phyloP scores from a whole-genome alignment of 2,888 invertebrate genomes.

The Eutolmus rufibarbis region DNA sequence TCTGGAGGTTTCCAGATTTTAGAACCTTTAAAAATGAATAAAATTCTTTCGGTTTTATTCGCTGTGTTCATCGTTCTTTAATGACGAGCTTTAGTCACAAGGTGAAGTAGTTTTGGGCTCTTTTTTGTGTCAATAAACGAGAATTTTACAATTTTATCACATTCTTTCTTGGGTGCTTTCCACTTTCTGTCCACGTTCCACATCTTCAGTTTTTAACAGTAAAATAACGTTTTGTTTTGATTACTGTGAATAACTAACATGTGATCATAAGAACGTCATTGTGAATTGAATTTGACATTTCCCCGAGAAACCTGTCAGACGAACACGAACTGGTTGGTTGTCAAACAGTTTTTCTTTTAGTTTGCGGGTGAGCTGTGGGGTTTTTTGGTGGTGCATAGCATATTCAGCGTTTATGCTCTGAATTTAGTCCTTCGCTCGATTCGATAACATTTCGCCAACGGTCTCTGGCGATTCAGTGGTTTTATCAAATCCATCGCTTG shows the following conservation, averaged over 20 bases:
- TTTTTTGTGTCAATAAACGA: too few species aligned
- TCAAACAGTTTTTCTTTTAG: conserved; percentile 33
- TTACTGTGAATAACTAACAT: not conserved
- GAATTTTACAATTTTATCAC: not conserved
- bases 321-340: not conserved
- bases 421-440: not conserved
- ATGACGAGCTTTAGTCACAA: too few species aligned
- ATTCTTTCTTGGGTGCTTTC: not conserved
- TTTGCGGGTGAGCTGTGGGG: conserved; percentile 27
- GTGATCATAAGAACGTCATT: not conserved
- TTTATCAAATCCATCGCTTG: not conserved
- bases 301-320: not conserved
- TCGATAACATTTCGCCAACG: not conserved
- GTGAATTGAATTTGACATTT: not conserved
- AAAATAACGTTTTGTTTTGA: not conserved
- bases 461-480: not conserved
- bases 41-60: too few species aligned
- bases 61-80: too few species aligned
- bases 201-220: not conserved
- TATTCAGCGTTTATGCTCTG: not conserved
- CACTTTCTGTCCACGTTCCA: not conserved
- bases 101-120: too few species aligned
- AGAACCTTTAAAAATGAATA: too few species aligned
- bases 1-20: too few species aligned
- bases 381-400: not conserved